Conservation (phyloP, 2,888 invertebrate genomes). For the Agonopterix arenella region DNA sequence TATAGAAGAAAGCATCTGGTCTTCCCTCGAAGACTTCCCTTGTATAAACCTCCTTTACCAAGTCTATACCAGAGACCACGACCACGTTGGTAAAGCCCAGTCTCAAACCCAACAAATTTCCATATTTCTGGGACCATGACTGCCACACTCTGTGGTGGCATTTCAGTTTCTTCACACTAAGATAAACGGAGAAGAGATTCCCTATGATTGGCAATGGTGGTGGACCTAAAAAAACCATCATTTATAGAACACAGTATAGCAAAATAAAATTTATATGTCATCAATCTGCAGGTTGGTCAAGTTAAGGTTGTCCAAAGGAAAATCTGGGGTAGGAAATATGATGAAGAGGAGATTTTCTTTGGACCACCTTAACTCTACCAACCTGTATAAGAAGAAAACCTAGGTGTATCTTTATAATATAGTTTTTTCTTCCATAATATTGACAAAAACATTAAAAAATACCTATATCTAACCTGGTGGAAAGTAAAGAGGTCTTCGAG, state of each 20-base stretch:
- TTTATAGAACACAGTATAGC: too few species aligned
- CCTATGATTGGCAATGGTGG: slow-evolving; percentile 48
- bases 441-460: background rate
- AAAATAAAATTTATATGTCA: too few species aligned
- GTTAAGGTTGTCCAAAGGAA: too few species aligned
- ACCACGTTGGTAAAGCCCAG: slow-evolving; percentile 79
- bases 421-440: background rate
- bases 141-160: slow-evolving; percentile 79
- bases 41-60: slow-evolving; percentile 78
- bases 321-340: too few species aligned
- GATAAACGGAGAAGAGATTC: slow-evolving; percentile 46
- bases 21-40: slow-evolving; percentile 83
- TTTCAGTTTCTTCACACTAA: slow-evolving; percentile 38
- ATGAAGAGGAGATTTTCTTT: too few species aligned
- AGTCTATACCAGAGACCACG: slow-evolving; percentile 77
- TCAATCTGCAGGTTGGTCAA: too few species aligned
- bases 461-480: slow-evolving; percentile 24
- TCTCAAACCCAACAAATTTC: slow-evolving; percentile 80
- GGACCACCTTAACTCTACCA: too few species aligned
- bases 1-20: slow-evolving; percentile 84
- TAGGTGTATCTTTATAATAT: background rate
- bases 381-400: background rate
- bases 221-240: slow-evolving; percentile 44
- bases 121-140: slow-evolving; percentile 75
- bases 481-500: slow-evolving; percentile 18